phyloP scores from a whole-genome alignment of 2,888 invertebrate species.

The Nesidiocoris tenuis region DNA sequence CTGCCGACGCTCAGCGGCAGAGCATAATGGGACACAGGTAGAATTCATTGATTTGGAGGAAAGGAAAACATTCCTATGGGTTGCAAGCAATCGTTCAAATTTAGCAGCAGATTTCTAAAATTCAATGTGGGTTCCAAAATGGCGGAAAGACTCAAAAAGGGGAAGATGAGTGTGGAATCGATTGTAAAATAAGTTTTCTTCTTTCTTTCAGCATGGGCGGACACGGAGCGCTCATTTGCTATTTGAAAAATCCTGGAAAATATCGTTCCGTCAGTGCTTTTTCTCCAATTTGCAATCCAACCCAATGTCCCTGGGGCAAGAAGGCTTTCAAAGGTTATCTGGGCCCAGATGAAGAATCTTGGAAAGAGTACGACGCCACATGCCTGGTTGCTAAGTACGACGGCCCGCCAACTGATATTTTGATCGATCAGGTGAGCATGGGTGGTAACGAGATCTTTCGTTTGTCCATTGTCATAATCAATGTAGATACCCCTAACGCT shows the following conservation, averaged over 20 bases:
- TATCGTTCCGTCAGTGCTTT: slow-evolving; percentile 91
- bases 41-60: slow-evolving; percentile 45
- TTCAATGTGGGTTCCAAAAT: neutral
- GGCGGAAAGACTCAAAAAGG: too few species aligned
- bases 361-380: slow-evolving; percentile 88
- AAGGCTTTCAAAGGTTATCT: slow-evolving; percentile 83
- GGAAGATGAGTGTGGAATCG: too few species aligned
- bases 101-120: too few species aligned
- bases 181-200: neutral
- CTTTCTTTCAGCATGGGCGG: slow-evolving; percentile 86
- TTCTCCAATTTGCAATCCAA: slow-evolving; percentile 91
- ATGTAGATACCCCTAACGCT: too few species aligned
- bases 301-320: slow-evolving; percentile 79
- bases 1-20: slow-evolving; percentile 61
- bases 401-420: slow-evolving; percentile 77
- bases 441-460: neutral
- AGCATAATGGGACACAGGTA: slow-evolving; percentile 84
- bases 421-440: slow-evolving; percentile 79
- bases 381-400: slow-evolving; percentile 76
- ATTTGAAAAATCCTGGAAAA: slow-evolving; percentile 84
- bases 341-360: slow-evolving; percentile 56
- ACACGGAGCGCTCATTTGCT: slow-evolving; percentile 89
- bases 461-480: neutral
- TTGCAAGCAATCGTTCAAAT: too few species aligned
- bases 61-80: neutral